Evolutionary conservation across 2,797 vertebrate species (phyloP).

Genomic region (Sebastiscus tertius): DNA sequence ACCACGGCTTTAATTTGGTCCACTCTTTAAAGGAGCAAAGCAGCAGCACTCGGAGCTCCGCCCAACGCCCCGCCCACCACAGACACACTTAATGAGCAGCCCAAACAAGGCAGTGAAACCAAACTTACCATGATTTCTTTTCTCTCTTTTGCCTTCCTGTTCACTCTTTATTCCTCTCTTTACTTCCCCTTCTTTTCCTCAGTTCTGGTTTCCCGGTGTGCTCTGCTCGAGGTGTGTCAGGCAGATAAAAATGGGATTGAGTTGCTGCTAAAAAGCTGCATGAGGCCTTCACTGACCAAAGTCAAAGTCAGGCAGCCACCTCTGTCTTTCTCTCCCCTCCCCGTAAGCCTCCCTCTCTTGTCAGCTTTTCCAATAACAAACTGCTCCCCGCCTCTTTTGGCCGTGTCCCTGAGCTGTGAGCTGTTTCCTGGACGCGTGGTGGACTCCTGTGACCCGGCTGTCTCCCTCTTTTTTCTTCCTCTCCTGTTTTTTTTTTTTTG

Average conservation of each 20-base stretch:
- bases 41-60: slow-evolving; percentile 13
- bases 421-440: slow-evolving; percentile 86
- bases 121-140: slow-evolving; percentile 86
- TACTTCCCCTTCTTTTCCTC: not conserved
- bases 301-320: slow-evolving; percentile 63
- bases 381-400: slow-evolving; percentile 66
- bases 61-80: slow-evolving; percentile 48
- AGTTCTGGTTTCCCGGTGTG: slow-evolving; percentile 6
- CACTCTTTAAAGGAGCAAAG: not conserved
- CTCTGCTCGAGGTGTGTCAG: slow-evolving; percentile 54
- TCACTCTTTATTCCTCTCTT: not conserved
- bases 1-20: not conserved
- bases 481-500: not conserved
- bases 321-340: slow-evolving; percentile 19
- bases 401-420: slow-evolving; percentile 89
- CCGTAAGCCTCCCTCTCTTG: slow-evolving; percentile 59
- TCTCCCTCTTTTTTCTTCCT: not conserved
- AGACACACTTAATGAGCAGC: slow-evolving; percentile 36
- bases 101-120: slow-evolving; percentile 34
- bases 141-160: not conserved
- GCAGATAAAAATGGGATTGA: slow-evolving; percentile 60
- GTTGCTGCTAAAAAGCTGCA: slow-evolving; percentile 66
- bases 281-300: slow-evolving; percentile 85
- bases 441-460: slow-evolving; percentile 48
- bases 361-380: slow-evolving; percentile 94